Conservation (phyloP, 1,140 invertebrate genomes). For the Hermetia illucens region DNA sequence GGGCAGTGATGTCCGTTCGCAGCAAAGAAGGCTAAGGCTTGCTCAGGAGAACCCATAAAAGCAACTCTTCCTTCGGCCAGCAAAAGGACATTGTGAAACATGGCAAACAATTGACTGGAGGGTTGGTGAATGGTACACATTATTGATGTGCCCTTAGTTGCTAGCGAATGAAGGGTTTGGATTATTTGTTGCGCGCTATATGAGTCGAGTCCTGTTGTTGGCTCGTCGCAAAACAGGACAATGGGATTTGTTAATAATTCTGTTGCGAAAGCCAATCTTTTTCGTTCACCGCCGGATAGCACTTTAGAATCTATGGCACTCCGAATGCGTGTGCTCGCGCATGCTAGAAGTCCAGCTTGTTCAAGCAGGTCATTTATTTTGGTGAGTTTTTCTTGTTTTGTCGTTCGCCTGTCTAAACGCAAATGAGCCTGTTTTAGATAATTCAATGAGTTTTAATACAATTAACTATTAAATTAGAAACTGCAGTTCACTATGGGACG, state of each 20-base stretch:
- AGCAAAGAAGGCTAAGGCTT: conserved; percentile 67
- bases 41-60: conserved; percentile 61
- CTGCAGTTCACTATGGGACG: too few species aligned
- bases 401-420: conserved; percentile 55
- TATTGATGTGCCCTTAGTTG: conserved; percentile 63
- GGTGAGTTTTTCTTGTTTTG: conserved; percentile 38
- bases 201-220: conserved; percentile 86
- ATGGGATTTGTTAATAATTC: conserved; percentile 89
- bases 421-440: conserved; percentile 51
- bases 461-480: neutral
- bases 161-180: conserved; percentile 50
- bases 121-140: conserved; percentile 96
- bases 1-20: conserved; percentile 66
- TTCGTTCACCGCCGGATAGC: conserved; percentile 88
- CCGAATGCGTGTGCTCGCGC: conserved; percentile 61
- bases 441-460: neutral
- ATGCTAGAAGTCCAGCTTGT: conserved; percentile 57
- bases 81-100: conserved; percentile 77
- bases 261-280: conserved; percentile 81
- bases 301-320: conserved; percentile 55
- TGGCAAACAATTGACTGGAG: conserved; percentile 77
- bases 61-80: conserved; percentile 82
- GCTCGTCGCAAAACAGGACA: conserved; percentile 90
- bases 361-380: conserved; percentile 55
- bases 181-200: conserved; percentile 82